Percentiles rank a stretch among this genome's conserved stretches.
These are phyloP conservation scores for Fragum fragum DNA, from an alignment of 2,888 invertebrate species.

Conservation along the genomic window DNA sequence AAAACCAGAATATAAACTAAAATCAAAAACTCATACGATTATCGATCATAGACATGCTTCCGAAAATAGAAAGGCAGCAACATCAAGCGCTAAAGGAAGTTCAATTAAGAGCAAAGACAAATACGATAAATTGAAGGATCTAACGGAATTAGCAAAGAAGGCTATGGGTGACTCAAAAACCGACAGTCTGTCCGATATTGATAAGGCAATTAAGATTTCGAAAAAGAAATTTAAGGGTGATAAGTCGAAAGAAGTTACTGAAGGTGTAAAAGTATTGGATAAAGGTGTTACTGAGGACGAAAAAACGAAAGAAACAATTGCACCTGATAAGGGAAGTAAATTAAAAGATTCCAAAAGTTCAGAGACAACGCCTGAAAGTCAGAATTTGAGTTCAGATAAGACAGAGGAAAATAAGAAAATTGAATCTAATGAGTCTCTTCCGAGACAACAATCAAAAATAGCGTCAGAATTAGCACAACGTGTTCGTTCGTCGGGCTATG, in stretches of 20 bases:
- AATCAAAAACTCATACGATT: slow-evolving; percentile 49
- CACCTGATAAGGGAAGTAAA: background rate
- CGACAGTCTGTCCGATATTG: background rate
- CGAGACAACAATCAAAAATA: slow-evolving; percentile 40
- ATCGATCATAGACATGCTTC: slow-evolving; percentile 8
- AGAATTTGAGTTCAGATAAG: background rate
- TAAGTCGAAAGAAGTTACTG: background rate
- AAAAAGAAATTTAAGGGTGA: background rate
- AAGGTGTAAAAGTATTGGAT: background rate
- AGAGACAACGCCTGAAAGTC: background rate
- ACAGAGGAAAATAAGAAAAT: background rate
- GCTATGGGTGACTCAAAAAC: background rate
- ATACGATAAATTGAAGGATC: slow-evolving; percentile 14
- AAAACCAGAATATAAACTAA: slow-evolving; percentile 19
- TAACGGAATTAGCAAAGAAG: background rate
- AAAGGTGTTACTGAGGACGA: background rate
- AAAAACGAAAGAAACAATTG: background rate
- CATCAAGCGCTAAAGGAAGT: slow-evolving; percentile 22
- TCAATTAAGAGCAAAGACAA: slow-evolving; percentile 2
- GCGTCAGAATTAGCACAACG: slow-evolving; percentile 42
- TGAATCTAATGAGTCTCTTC: background rate
- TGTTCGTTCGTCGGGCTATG: slow-evolving; percentile 63
- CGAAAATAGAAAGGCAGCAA: background rate
- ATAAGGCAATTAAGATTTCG: background rate
- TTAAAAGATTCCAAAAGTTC: background rate